Conservation (phyloP, 1,140 invertebrate species). For the Bradysia coprophila region DNA sequence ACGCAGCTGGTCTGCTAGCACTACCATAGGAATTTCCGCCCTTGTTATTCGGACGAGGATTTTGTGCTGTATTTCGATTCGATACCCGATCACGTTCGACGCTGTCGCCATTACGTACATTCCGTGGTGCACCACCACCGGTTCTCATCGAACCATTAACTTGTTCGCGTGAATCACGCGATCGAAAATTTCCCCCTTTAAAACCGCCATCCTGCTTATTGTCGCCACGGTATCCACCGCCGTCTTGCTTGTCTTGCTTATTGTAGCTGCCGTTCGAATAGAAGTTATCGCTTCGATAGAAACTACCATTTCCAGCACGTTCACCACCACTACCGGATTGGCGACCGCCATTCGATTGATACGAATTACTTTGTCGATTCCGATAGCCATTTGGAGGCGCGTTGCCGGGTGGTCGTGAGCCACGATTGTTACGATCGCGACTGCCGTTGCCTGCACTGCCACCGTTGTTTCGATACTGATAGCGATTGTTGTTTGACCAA, state of each 20-base stretch:
- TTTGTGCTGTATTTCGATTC: no score
- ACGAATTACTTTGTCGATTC: not conserved
- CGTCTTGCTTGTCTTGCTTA: not conserved
- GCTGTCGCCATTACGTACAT: not conserved
- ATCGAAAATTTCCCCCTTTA: not conserved
- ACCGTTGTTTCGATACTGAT: not conserved
- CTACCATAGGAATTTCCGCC: no score
- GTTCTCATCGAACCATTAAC: not conserved
- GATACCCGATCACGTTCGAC: not conserved
- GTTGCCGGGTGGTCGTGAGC: not conserved
- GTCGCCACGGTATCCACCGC: not conserved
- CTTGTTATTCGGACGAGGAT: no score
- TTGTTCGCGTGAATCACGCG: not conserved
- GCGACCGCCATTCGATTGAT: not conserved
- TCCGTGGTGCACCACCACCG: not conserved
- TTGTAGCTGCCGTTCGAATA: not conserved
- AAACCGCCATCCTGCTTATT: not conserved
- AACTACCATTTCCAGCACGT: not conserved
- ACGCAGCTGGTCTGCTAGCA: no score
- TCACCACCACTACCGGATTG: not conserved
- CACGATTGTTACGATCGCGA: not conserved
- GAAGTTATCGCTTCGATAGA: not conserved
- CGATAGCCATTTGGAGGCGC: not conserved
- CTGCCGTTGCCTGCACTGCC: not conserved
- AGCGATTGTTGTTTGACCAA: not conserved